phyloP scores from a whole-genome alignment of 2,113 vertebrate genomes.

The Hippocampus abdominalis region DNA sequence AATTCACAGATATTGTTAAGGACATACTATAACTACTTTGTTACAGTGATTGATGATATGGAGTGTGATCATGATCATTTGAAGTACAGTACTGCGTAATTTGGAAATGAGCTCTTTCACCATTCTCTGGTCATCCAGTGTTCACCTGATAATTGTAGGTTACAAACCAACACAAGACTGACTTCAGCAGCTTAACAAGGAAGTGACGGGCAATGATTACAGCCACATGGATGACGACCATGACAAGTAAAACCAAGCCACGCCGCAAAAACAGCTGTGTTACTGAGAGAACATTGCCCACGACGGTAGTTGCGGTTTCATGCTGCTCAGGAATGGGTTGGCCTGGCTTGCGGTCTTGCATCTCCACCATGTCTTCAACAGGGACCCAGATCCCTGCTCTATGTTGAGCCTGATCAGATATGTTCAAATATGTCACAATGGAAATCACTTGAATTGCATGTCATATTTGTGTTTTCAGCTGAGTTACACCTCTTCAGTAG shows the following conservation, averaged over 20 bases:
- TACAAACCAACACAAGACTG: neutral
- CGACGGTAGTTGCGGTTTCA: neutral
- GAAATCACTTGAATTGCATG: neutral
- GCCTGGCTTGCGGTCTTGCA: constrained; percentile 7
- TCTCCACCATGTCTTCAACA: neutral
- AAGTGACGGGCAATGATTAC: constrained; percentile 48
- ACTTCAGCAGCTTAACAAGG: constrained; percentile 40
- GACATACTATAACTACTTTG: neutral
- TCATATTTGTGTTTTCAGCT: neutral
- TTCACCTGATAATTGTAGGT: neutral
- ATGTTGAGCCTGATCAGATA: constrained; percentile 43
- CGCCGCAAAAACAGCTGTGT: constrained; percentile 65
- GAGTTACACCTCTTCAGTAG: constrained; percentile 74
- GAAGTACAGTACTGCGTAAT: neutral
- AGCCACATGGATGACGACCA: constrained; percentile 52
- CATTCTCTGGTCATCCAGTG: neutral
- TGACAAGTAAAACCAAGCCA: constrained; percentile 51
- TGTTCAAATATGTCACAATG: neutral
- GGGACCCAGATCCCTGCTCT: constrained; percentile 53
- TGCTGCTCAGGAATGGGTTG: constrained; percentile 26
- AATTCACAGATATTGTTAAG: neutral
- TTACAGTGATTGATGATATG: neutral
- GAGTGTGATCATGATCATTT: neutral
- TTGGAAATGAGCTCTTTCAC: neutral
- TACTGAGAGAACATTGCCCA: constrained; percentile 36